Evolutionary conservation across 1,140 invertebrate species (phyloP).

Genomic region (Ptiloglossa arizonensis): DNA sequence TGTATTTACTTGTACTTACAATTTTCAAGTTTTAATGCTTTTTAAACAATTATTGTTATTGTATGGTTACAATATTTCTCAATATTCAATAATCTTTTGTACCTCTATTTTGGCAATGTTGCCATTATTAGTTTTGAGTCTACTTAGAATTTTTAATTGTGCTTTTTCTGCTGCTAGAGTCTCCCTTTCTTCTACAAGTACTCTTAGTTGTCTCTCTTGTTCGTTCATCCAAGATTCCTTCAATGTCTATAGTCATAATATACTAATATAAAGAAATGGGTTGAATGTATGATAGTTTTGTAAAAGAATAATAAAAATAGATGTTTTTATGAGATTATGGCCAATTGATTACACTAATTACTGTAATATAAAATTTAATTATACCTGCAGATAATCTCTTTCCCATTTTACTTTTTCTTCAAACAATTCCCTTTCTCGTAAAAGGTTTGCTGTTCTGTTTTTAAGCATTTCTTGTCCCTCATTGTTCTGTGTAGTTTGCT

Average conservation of each 20-base stretch:
- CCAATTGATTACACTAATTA: not conserved
- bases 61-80: not conserved
- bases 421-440: slow-evolving; percentile 74
- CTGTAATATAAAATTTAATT: slow-evolving; percentile 10
- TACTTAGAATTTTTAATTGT: slow-evolving; percentile 71
- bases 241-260: slow-evolving; percentile 58
- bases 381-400: slow-evolving; percentile 72
- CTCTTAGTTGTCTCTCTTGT: slow-evolving; percentile 71
- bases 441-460: slow-evolving; percentile 66
- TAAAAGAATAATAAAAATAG: not conserved
- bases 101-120: slow-evolving; percentile 75
- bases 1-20: too few relatives aligned
- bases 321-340: not conserved
- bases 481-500: slow-evolving; percentile 63
- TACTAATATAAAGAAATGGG: slow-evolving; percentile 15
- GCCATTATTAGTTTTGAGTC: slow-evolving; percentile 68
- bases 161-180: slow-evolving; percentile 68
- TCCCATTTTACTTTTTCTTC: slow-evolving; percentile 77
- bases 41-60: not conserved
- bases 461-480: slow-evolving; percentile 70
- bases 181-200: slow-evolving; percentile 72
- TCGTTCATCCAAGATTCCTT: slow-evolving; percentile 76
- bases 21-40: too few relatives aligned
- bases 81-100: slow-evolving; percentile 35
- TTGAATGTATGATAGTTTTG: not conserved